Conservation (phyloP, 92 coral and sea anemone species). For the Parazoanthus swiftii region DNA sequence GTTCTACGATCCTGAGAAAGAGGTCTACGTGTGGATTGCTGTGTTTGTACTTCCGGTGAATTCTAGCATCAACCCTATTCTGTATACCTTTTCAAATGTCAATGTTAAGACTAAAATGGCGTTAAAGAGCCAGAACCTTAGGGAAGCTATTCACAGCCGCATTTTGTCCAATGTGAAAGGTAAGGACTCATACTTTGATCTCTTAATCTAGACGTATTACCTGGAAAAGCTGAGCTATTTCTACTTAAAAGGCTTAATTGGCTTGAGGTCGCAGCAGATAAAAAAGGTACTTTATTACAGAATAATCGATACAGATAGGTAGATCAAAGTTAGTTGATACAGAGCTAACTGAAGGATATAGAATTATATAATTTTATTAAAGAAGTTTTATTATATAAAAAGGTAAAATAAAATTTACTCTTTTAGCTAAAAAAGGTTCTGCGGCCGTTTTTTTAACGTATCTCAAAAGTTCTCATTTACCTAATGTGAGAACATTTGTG, state of each 20-base stretch:
- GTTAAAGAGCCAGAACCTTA: neutral
- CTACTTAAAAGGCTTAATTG: too few species aligned
- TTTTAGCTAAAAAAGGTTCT: too few species aligned
- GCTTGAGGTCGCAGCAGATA: too few species aligned
- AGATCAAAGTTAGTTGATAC: neutral
- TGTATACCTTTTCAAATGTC: conserved; percentile 65
- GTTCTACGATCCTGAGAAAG: conserved; percentile 47
- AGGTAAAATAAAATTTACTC: too few species aligned
- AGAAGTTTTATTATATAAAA: too few species aligned
- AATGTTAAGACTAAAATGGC: conserved; percentile 10
- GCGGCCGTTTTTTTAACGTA: too few species aligned
- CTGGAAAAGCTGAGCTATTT: neutral
- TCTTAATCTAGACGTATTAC: neutral
- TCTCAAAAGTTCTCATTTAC: too few species aligned
- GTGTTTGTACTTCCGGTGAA: conserved; percentile 72
- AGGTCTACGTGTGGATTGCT: conserved; percentile 68
- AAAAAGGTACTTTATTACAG: too few species aligned
- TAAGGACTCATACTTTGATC: neutral
- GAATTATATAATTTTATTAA: too few species aligned
- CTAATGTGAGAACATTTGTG: too few species aligned
- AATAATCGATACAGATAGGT: neutral
- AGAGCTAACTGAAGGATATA: too few species aligned
- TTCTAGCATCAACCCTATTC: conserved; percentile 61
- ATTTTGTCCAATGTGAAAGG: neutral
- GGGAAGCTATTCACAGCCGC: neutral